Evolutionary conservation across 2,888 invertebrate species (phyloP), one percentile per base, ranked within the genome.

Genomic region (Seladonia tumulorum): DNA sequence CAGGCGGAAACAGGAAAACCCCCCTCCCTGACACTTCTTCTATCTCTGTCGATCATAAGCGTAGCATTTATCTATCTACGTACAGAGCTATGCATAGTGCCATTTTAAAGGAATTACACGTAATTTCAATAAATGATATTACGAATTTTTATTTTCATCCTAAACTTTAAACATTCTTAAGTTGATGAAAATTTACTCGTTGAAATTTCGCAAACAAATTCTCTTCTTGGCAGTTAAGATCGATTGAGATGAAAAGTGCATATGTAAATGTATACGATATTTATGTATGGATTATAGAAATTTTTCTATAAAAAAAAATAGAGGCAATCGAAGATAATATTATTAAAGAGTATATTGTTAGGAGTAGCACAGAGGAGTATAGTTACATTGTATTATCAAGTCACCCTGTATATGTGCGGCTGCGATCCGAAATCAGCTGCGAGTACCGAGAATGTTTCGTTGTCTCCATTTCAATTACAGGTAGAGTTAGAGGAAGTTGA

Each of bases 1-100:
- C 93, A 94, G 93, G 93, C 94, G 94, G 94, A 93, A 94, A 92
- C 92, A 93, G 91, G 92, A 93, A 93, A 92, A 90, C 91, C 92
- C 92, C 93, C 93, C 85, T 82, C 90, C 87, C 84, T 60, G 47
- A 45, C 45, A 63, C 75, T 14, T 71, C 66, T 72, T 80, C 87
- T 88, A 76, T 88, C 82, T 86, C 76, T 82, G 60, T 86, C 78
- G 73, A 66, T 76, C 76, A 49, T 57, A 76, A 76, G 63, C 49
- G 35, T 29, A 70, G 60, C 53, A 78, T 83, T 79, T 29, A 29
- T 60, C 25, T 25, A 14, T n/a, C 57, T 22, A 57, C 14, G 12
- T n/a, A 35, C 35, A 35, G 35, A 35, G 35, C 35, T 35, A 60
- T 14, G 5, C 14, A 60, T 29, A 18, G 29, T 63, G 63, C 18